Evolutionary conservation across 2,797 vertebrate species (phyloP).

Genomic region (Crenuchus spilurus): DNA sequence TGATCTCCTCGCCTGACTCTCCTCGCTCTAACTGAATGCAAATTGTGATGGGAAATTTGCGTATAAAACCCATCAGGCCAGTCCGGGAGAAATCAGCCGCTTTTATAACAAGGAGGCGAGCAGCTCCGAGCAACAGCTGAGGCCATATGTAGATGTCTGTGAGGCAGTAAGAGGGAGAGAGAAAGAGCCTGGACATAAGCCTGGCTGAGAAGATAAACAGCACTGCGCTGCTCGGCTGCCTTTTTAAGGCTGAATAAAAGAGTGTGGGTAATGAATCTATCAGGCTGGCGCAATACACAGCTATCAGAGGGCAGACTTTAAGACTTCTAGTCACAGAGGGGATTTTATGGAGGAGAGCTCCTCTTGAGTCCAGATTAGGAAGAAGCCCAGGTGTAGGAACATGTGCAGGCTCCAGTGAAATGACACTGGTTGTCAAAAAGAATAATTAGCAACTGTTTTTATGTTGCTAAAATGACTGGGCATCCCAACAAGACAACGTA

Average conservation of each 20-base stretch:
- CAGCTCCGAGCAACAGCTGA: conserved; percentile 29
- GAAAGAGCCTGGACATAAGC: neutral
- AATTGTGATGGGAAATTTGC: conserved; percentile 59
- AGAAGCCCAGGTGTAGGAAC: conserved; percentile 12
- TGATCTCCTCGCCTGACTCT: conserved; percentile 44
- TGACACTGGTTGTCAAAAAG: no score
- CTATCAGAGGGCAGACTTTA: conserved; percentile 23
- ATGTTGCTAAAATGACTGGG: no score
- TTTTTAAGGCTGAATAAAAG: conserved; percentile 31
- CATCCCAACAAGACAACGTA: no score
- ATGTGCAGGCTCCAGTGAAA: neutral
- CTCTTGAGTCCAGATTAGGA: neutral
- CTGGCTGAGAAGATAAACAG: conserved; percentile 25
- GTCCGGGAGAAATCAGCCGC: conserved; percentile 55
- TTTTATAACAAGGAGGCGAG: conserved; percentile 34
- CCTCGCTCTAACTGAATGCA: conserved; percentile 63
- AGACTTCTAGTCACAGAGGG: neutral
- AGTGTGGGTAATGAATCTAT: conserved; percentile 34
- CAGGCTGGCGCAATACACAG: neutral
- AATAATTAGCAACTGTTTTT: no score
- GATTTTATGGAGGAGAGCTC: neutral
- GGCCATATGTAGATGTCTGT: conserved; percentile 23
- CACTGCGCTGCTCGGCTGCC: neutral
- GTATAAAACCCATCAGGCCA: conserved; percentile 51
- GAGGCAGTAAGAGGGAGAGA: conserved; percentile 23